Base-by-base conservation (phyloP, 2,888 invertebrate species). In the Caenorhabditis sp. region DNA sequence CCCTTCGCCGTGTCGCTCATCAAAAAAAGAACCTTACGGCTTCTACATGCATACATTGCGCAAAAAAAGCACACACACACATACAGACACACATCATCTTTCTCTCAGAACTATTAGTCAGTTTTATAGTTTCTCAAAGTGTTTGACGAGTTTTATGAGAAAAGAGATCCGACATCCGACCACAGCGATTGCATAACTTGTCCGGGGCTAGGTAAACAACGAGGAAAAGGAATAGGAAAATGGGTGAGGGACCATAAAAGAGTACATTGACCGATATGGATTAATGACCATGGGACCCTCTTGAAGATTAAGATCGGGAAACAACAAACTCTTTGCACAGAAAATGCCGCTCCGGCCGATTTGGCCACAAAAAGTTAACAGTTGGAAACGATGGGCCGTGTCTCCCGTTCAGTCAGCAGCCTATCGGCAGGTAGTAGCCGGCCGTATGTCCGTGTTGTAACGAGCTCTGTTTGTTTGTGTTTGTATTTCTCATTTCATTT, bases 381-480 rank as follows among this genome's bases (percentile, higher is more conserved):
- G 13, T 40, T 6, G 13, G 40, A 40, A 40, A 40, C 40, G 40
- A 47, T 18, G 47, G 18, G n/a, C n/a, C 9, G 32, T 4, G 32
- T 32, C 32, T 32, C 40, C 40, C 58, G 2, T 26, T 37, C 37
- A 22, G 20, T 47, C 32, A 9, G 32, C 9, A 32, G 5, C 4
- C 32, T 32, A 4, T 32, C 32, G n/a, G 28, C 55, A 6, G 20
- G 20, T 18, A n/a, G n/a, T n/a, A 50, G 60, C 35, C 40, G 50
- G 50, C 67, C 47, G 64, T 72, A 76, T 76, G 76, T 76, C 76
- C 76, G 76, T 76, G 76, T 76, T 76, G 76, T 76, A 76, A 76
- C 76, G 76, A 76, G 76, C 76, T 65, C 50, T 53, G 47, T 18
- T 50, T 37, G 50, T 50, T 50, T 58, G 56, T 76, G 56, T 76